phyloP scores from a whole-genome alignment of 1,140 invertebrate species.

The Pseudomyrmex flavicornis region DNA sequence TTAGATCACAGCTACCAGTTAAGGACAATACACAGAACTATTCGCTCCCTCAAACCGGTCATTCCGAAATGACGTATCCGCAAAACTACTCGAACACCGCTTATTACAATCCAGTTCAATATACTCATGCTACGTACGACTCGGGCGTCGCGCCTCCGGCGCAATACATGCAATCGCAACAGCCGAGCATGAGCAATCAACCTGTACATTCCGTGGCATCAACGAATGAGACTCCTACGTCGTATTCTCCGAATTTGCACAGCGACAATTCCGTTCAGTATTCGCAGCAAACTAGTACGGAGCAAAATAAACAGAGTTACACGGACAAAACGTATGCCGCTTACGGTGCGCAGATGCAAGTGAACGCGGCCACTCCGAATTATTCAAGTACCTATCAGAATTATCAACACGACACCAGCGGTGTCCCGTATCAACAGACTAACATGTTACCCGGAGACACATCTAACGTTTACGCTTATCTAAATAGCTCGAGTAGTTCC shows the following conservation, averaged over 20 bases:
- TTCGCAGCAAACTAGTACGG: constrained; percentile 42
- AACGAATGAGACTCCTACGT: constrained; percentile 33
- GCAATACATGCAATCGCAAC: constrained; percentile 62
- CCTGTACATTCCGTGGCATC: constrained; percentile 49
- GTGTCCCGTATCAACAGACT: constrained; percentile 53
- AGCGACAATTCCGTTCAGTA: constrained; percentile 48
- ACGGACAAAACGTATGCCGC: constrained; percentile 49
- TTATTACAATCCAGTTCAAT: constrained; percentile 59
- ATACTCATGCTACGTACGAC: constrained; percentile 20
- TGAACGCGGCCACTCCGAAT: constrained; percentile 55
- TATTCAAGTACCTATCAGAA: constrained; percentile 71
- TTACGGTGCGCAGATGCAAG: constrained; percentile 58
- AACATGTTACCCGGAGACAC: constrained; percentile 36
- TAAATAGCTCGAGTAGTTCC: constrained; percentile 61
- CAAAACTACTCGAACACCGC: constrained; percentile 42
- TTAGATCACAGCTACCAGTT: constrained; percentile 41
- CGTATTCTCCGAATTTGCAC: constrained; percentile 56
- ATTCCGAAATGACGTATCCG: constrained; percentile 48
- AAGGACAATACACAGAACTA: constrained; percentile 60
- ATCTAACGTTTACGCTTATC: constrained; percentile 48
- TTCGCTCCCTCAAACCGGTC: constrained; percentile 41
- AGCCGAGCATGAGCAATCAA: constrained; percentile 47
- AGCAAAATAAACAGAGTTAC: constrained; percentile 64
- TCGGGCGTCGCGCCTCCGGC: constrained; percentile 18
- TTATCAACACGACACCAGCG: constrained; percentile 50